These are phyloP conservation scores for Amazona guildingii DNA, from an alignment of 2,113 vertebrate genomes.

Conservation along the genomic window DNA sequence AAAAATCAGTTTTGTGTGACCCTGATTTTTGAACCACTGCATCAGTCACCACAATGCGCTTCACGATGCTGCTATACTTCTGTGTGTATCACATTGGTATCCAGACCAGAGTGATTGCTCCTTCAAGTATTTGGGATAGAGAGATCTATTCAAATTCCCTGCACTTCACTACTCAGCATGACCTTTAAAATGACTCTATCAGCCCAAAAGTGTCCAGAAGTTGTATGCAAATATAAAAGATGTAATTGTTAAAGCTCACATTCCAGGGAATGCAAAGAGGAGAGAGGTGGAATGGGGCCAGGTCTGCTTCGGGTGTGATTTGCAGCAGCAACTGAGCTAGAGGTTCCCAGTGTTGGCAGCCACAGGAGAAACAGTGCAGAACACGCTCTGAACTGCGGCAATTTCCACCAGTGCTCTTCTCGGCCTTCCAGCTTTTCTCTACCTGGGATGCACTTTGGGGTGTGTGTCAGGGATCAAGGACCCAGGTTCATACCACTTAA, in stretches of 20 bases:
- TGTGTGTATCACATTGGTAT: neutral
- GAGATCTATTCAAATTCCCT: neutral
- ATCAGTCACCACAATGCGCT: neutral
- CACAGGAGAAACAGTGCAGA: neutral
- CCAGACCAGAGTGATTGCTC: neutral
- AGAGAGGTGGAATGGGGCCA: neutral
- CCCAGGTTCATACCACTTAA: accelerated
- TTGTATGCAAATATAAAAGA: neutral
- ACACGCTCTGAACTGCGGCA: neutral
- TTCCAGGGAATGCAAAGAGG: neutral
- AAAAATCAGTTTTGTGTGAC: neutral
- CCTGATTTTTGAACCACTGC: neutral
- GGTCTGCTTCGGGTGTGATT: neutral
- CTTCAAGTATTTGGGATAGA: neutral
- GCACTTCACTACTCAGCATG: neutral
- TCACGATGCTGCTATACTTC: neutral
- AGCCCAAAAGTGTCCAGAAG: neutral
- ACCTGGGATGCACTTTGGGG: neutral
- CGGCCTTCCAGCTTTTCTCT: neutral
- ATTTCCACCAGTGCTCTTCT: neutral
- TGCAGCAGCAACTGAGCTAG: neutral
- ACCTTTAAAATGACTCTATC: neutral
- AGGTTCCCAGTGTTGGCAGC: neutral
- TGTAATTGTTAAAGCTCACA: neutral
- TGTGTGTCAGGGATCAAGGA: neutral